These are phyloP conservation scores for Sminthurinus aureus DNA, from an alignment of 2,888 invertebrate species.

Conservation along the genomic window DNA sequence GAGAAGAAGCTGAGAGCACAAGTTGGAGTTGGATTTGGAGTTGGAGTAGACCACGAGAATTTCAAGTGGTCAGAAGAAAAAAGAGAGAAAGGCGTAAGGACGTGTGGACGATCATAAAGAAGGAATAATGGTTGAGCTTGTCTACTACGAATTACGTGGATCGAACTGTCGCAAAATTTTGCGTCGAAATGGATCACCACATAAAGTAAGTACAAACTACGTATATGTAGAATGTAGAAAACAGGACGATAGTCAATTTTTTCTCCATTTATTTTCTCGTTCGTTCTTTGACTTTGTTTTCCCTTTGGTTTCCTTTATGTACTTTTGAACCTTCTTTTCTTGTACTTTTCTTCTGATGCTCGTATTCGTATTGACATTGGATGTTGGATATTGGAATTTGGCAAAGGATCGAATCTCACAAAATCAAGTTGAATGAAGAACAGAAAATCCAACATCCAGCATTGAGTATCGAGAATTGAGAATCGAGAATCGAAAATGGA, in stretches of 20 bases:
- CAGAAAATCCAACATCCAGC: too few relatives aligned
- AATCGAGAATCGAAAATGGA: too few relatives aligned
- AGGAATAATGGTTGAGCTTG: conserved; percentile 70
- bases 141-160: conserved; percentile 80
- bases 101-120: too few relatives aligned
- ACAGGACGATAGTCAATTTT: conserved; percentile 1
- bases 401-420: too few relatives aligned
- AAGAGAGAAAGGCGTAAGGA: not conserved
- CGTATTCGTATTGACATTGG: not conserved
- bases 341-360: not conserved
- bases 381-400: too few relatives aligned
- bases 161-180: conserved; percentile 83
- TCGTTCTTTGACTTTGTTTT: conserved; percentile 7
- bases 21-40: too few relatives aligned
- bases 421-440: too few relatives aligned
- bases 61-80: not conserved
- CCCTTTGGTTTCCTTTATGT: not conserved
- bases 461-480: too few relatives aligned
- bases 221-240: not conserved
- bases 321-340: not conserved
- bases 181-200: conserved; percentile 81
- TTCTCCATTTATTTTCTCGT: conserved; percentile 8
- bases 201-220: conserved; percentile 71
- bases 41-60: too few relatives aligned
- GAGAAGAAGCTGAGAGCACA: not conserved